Base-by-base conservation (phyloP, 2,888 invertebrate genomes). In the Ectropis crepuscularia region DNA sequence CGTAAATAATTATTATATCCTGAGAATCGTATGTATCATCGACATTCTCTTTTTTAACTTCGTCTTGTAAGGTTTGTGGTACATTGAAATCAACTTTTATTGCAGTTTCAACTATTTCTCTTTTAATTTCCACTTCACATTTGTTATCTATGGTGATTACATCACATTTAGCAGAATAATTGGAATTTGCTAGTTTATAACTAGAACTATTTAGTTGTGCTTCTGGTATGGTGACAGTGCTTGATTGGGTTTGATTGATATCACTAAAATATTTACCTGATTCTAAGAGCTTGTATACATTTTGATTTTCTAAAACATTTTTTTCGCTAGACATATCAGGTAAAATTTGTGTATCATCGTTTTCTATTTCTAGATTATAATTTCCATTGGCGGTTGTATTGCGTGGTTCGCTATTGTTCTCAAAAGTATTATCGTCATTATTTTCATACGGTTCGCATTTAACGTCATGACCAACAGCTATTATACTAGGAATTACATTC, bases 361-460 rank as follows among this genome's bases (percentile, higher is more conserved):
- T 57, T 41, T 48, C 55, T 11, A 57, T 11, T 11, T n/a, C 28
- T 7, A 7, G 9, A 6, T 42, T 36, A 6, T 6, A 37, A 41
- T 39, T 45, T 5, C 6, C n/a, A 1, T 10, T 16, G 6, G 9
- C 7, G 1, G 8, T 36, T 51, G 16, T 12, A 57, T 12, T 28
- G 16, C 39, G 6, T 16, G 28, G 10, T 5, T 49, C 48, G 10
- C 37, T 11, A 7, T 50, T 28, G 38, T 45, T 37, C 6, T 50
- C 38, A 6, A 46, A 16, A 61, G 6, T 11, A 37, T 28, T 12
- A 36, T 59, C 6, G 9, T 48, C 36, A 51, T 51, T 9, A 37
- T 9, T 45, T 28, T 51, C 51, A 12, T 36, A 36, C 5, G 12
- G 55, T 36, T 57, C 50, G 36, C 36, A 11, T 61, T 50, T 55